phyloP scores from a whole-genome alignment of 2,888 invertebrate species.

The Sceliomorpha sp. region DNA sequence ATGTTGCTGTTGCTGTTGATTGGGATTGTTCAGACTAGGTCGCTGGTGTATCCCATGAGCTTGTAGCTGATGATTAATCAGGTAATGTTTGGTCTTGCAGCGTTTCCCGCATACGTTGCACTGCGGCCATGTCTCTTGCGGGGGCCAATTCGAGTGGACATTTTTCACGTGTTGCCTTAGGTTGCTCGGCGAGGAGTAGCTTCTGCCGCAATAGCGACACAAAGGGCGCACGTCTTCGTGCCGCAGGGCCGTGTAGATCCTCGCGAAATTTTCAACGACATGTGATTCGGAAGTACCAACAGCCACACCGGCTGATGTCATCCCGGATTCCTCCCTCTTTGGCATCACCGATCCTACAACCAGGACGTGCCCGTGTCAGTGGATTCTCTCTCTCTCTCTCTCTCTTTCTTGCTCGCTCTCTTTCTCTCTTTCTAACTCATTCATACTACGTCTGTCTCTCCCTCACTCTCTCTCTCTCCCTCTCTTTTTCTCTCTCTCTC shows the following conservation, averaged over 20 bases:
- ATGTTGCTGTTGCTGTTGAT: conserved; percentile 62
- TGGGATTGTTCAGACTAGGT: conserved; percentile 80
- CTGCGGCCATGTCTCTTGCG: conserved; percentile 86
- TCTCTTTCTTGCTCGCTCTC: conserved; percentile 29
- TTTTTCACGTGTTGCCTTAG: conserved; percentile 89
- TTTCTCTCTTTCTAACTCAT: conserved; percentile 31
- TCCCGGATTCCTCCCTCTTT: conserved; percentile 75
- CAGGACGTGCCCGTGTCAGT: conserved; percentile 76
- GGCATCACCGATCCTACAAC: conserved; percentile 80
- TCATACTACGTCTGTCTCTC: conserved; percentile 36
- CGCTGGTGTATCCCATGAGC: conserved; percentile 88
- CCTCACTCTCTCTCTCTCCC: conserved; percentile 29
- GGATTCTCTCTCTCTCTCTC: conserved; percentile 35
- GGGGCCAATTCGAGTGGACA: conserved; percentile 86
- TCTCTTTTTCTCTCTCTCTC: conserved; percentile 23
- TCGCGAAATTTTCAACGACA: conserved; percentile 76
- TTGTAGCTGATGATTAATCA: conserved; percentile 88
- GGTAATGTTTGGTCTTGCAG: conserved; percentile 89
- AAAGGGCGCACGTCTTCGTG: conserved; percentile 82
- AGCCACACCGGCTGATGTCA: conserved; percentile 62
- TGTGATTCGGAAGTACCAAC: conserved; percentile 68
- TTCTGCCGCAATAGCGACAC: conserved; percentile 87
- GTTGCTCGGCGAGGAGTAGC: conserved; percentile 88
- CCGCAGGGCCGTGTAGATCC: conserved; percentile 76
- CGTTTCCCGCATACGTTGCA: conserved; percentile 88